Percentiles rank a stretch among this genome's conserved stretches.
These are phyloP conservation scores for Ctenicera cuprea DNA, from an alignment of 2,888 invertebrate genomes.

Conservation along the genomic window DNA sequence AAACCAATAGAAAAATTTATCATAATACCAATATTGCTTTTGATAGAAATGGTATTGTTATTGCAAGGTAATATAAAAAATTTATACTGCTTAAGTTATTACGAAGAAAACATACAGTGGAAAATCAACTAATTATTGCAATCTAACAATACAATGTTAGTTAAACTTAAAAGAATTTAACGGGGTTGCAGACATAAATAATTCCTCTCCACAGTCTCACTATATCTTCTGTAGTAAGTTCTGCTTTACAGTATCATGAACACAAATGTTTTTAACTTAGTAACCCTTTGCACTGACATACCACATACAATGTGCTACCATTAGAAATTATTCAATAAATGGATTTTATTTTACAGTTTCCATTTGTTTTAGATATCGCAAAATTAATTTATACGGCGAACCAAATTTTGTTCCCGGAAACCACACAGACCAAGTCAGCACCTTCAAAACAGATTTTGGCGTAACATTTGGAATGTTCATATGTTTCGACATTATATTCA, in stretches of 20 bases:
- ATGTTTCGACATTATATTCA: constrained; percentile 89
- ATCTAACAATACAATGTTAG: neutral
- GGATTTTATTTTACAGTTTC: too few relatives aligned
- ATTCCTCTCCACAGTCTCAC: too few relatives aligned
- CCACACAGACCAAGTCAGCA: constrained; percentile 72
- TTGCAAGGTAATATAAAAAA: constrained; percentile 76
- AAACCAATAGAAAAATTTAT: constrained; percentile 61
- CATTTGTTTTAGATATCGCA: constrained; percentile 65
- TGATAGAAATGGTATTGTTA: constrained; percentile 81
- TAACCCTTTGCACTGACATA: too few relatives aligned
- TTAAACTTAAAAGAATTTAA: neutral
- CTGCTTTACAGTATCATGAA: too few relatives aligned
- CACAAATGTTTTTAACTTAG: too few relatives aligned
- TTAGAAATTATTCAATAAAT: too few relatives aligned
- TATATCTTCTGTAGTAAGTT: too few relatives aligned
- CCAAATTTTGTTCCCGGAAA: constrained; percentile 70
- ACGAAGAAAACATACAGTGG: too few relatives aligned
- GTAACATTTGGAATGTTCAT: constrained; percentile 87
- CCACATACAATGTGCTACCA: too few relatives aligned
- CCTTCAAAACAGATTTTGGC: constrained; percentile 85
- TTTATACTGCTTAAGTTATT: neutral
- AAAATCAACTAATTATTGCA: neutral
- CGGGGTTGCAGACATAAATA: neutral
- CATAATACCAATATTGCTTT: constrained; percentile 90
- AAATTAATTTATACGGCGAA: constrained; percentile 70